Conservation (phyloP, 2,113 vertebrate species). For the Microtus montanus region DNA sequence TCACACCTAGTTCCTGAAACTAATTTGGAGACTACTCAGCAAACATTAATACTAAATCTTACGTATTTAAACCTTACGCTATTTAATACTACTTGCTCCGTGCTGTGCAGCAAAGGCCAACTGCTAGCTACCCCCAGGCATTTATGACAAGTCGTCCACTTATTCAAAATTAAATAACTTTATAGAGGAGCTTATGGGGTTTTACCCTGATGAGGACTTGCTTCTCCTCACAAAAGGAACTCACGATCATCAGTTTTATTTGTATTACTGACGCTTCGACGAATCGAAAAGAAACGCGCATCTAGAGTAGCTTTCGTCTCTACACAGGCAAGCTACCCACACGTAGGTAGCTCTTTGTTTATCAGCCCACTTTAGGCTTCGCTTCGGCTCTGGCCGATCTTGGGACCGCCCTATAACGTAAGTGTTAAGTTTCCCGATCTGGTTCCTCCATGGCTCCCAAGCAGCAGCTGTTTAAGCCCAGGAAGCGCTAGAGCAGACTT, state of each 20-base stretch:
- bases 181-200: not conserved
- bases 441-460: not conserved
- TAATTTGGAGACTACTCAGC: not conserved
- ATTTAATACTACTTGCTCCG: not conserved
- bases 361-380: not conserved
- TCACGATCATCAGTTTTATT: not conserved
- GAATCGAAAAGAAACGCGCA: not conserved
- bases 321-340: not conserved
- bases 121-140: not conserved
- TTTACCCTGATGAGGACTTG: not conserved
- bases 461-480: not conserved
- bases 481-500: not conserved
- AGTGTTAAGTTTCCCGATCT: not conserved
- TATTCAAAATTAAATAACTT: constrained; percentile 40
- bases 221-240: not conserved
- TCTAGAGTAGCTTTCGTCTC: not conserved
- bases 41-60: constrained; percentile 20
- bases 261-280: constrained; percentile 9
- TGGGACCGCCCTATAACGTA: not conserved
- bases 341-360: not conserved
- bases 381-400: not conserved
- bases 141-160: not conserved
- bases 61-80: not conserved
- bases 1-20: constrained; percentile 45
- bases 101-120: not conserved